Conservation (phyloP, 1,140 invertebrate genomes). For the Chlorops oryzae region DNA sequence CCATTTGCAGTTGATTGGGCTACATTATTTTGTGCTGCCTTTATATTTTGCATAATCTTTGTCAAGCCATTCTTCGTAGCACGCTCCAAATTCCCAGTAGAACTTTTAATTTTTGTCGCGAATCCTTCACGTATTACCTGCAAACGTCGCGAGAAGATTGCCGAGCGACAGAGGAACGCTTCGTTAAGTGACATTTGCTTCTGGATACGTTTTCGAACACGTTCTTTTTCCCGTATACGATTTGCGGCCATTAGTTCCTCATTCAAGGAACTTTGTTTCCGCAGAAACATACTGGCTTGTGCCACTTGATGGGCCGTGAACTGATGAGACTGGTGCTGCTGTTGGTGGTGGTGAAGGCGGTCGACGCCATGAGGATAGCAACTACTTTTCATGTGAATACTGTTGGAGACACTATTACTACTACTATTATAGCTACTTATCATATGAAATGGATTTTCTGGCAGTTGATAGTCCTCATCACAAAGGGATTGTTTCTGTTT, state of each 20-base stretch:
- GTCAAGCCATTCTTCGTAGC: constrained; percentile 69
- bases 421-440: constrained; percentile 31
- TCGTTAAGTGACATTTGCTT: constrained; percentile 85
- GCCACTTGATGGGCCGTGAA: constrained; percentile 8
- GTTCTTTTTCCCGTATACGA: constrained; percentile 73
- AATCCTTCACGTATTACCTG: constrained; percentile 79
- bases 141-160: constrained; percentile 65
- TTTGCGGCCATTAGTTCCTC: constrained; percentile 83
- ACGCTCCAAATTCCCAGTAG: constrained; percentile 72
- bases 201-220: constrained; percentile 75
- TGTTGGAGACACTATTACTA: constrained; percentile 30
- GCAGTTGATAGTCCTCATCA: constrained; percentile 53
- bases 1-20: not conserved
- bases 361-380: constrained; percentile 20
- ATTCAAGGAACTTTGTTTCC: constrained; percentile 83
- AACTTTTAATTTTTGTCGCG: constrained; percentile 71
- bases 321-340: not conserved
- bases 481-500: constrained; percentile 74
- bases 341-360: constrained; percentile 5
- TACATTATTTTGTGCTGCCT: constrained; percentile 23
- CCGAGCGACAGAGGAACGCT: constrained; percentile 70
- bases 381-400: constrained; percentile 21
- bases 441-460: constrained; percentile 28
- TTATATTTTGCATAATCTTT: constrained; percentile 70
- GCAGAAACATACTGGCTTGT: constrained; percentile 45